These are phyloP conservation scores for Paraplagusia blochii DNA, from an alignment of 2,113 vertebrate genomes.

Conservation along the genomic window DNA sequence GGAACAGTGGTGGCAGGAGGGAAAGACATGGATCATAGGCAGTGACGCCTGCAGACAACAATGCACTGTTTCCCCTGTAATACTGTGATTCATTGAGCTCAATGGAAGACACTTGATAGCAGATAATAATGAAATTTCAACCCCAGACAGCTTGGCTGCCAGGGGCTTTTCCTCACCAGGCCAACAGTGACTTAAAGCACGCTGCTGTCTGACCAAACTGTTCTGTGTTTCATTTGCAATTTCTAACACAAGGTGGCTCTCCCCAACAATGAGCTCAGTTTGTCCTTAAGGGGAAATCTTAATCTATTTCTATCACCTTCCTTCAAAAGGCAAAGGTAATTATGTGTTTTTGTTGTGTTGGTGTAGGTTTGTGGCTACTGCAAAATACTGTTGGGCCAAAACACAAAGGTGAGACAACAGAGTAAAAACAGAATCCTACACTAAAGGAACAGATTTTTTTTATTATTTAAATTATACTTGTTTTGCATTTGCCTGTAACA, in stretches of 20 bases:
- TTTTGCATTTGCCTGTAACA: too few species aligned
- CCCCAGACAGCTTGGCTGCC: conserved; percentile 66
- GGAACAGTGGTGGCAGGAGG: conserved; percentile 37
- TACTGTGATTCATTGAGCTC: conserved; percentile 65
- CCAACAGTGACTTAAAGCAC: conserved; percentile 50
- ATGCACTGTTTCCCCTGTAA: conserved; percentile 66
- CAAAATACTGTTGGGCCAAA: too few species aligned
- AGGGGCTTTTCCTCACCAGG: conserved; percentile 62
- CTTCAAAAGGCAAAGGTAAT: conserved; percentile 11
- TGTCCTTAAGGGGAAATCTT: conserved; percentile 5
- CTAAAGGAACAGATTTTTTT: too few species aligned
- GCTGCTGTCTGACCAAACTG: conserved; percentile 37
- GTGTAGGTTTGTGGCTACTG: conserved; percentile 15
- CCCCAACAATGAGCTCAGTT: conserved; percentile 42
- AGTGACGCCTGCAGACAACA: conserved; percentile 69
- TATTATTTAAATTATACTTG: too few species aligned
- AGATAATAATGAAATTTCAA: conserved; percentile 66
- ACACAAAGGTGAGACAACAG: too few species aligned
- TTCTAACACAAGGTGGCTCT: conserved; percentile 19
- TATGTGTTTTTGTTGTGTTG: conserved; percentile 5
- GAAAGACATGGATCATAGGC: conserved; percentile 60
- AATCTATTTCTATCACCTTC: conserved; percentile 21
- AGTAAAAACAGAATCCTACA: too few species aligned
- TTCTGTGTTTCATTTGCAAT: conserved; percentile 35
- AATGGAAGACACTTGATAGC: conserved; percentile 70